Conservation (phyloP, 2,797 vertebrate genomes). For the Oreochromis mossambicus region DNA sequence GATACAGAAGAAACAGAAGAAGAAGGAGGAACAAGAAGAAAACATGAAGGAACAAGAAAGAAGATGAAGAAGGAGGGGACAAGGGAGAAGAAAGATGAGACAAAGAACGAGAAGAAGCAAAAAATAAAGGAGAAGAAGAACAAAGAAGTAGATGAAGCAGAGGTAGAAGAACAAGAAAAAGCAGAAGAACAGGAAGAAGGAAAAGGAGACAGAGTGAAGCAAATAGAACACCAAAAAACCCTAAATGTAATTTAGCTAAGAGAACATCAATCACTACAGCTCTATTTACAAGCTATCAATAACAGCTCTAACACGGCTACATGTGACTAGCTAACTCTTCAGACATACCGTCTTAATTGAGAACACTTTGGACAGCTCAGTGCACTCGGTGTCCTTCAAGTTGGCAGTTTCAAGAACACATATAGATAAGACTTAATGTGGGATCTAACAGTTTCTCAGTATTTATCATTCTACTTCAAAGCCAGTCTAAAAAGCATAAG, state of each 20-base stretch:
- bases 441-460: neutral
- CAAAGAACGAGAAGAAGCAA: neutral
- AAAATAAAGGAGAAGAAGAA: neutral
- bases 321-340: neutral
- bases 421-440: slow-evolving; percentile 8
- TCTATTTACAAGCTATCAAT: neutral
- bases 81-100: neutral
- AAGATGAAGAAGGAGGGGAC: neutral
- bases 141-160: neutral
- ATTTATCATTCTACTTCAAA: neutral
- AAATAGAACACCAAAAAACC: neutral
- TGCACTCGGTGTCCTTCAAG: slow-evolving; percentile 51
- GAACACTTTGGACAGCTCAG: slow-evolving; percentile 66
- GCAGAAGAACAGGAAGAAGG: neutral
- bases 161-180: neutral
- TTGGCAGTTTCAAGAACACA: slow-evolving; percentile 34
- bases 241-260: neutral
- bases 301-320: slow-evolving; percentile 18
- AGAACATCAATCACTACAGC: neutral
- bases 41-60: neutral
- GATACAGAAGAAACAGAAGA: neutral
- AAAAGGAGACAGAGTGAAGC: neutral
- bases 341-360: slow-evolving; percentile 66
- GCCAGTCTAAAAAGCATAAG: neutral
- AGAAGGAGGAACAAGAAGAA: neutral